Base-by-base conservation (phyloP, 2,797 vertebrate species). In the Rhynchotus rufescens region DNA sequence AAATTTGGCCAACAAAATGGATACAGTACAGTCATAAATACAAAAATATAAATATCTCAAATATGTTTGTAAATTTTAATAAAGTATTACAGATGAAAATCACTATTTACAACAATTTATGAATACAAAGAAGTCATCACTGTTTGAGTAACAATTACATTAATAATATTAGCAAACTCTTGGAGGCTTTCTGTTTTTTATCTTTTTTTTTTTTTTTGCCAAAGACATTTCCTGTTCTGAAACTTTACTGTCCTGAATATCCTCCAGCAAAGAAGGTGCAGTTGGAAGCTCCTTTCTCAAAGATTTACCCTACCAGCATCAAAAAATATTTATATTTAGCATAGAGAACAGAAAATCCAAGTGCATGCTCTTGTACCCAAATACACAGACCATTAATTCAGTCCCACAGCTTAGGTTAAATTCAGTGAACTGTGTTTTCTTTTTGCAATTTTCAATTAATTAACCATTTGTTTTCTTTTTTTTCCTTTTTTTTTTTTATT, bases 401-500 rank as follows among this genome's bases (percentile, higher is more conserved):
- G 16, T 0, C 16, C n/a, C 62, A 12, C 4, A 72, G 34, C 25
- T 84, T 34, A 49, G 38, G 13, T 47, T 84, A 10, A 49, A 12
- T 45, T 80, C 11, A 23, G 32, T 77, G 69, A 91, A 69, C 8
- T 40, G 3, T 56, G 10, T 25, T 71, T 67, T 74, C 16, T 66
- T 81, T 32, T 49, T 44, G 3, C 30, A 66, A 71, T 4, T 1
- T 30, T 44, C 25, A 47, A 56, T 75, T 60, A 72, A n/a, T 21
- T 67, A 7, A 28, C 38, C 5, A 3, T 15, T 5, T 77, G 4
- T 64, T 47, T 4, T 4, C 1, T n/a, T 1, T 59, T 44, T 26
- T 64, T 4, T 2, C 21, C 13, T 38, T 66, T 65, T 23, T 14
- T 19, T 57, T 19, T 51, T 38, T 45, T 66, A 34, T 23, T 4